phyloP scores from a whole-genome alignment of 2,888 invertebrate species.

The Boloria selene region DNA sequence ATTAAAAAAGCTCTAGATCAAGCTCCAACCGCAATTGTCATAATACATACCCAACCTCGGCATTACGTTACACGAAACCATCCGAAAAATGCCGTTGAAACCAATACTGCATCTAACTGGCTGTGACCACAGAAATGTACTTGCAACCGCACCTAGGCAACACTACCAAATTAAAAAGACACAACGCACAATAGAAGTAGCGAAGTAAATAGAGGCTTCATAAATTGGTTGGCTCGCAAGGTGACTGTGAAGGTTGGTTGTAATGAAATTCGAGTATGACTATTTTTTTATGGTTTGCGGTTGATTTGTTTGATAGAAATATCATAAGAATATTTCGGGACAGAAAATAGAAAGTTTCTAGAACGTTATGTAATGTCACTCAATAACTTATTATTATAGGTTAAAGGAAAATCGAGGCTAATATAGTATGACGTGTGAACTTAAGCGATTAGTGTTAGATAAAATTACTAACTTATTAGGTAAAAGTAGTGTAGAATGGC shows the following conservation, averaged over 20 bases:
- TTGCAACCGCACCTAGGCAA: slow-evolving; percentile 46
- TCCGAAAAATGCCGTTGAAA: slow-evolving; percentile 69
- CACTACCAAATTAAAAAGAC: slow-evolving; percentile 42
- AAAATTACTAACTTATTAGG: slow-evolving; percentile 36
- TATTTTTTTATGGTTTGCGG: slow-evolving; percentile 44
- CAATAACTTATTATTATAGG: neutral
- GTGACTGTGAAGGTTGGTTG: slow-evolving; percentile 50
- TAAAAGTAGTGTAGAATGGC: slow-evolving; percentile 39
- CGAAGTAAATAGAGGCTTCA: slow-evolving; percentile 27
- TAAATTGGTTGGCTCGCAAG: slow-evolving; percentile 31
- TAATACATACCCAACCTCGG: slow-evolving; percentile 38
- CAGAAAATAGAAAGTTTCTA: slow-evolving; percentile 8
- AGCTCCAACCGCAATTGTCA: slow-evolving; percentile 49
- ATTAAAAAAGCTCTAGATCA: slow-evolving; percentile 20
- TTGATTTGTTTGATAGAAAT: slow-evolving; percentile 28
- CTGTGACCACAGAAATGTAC: slow-evolving; percentile 61
- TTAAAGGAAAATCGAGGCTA: neutral
- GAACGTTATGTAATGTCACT: slow-evolving; percentile 1
- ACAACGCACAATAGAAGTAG: slow-evolving; percentile 28
- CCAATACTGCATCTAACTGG: slow-evolving; percentile 60
- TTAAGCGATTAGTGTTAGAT: slow-evolving; percentile 30
- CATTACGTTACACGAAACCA: slow-evolving; percentile 57
- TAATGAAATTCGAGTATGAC: slow-evolving; percentile 30
- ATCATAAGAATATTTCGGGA: slow-evolving; percentile 10
- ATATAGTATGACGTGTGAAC: slow-evolving; percentile 21